Evolutionary conservation across 2,113 vertebrate genomes (phyloP).

Genomic region (Sylvia atricapilla): DNA sequence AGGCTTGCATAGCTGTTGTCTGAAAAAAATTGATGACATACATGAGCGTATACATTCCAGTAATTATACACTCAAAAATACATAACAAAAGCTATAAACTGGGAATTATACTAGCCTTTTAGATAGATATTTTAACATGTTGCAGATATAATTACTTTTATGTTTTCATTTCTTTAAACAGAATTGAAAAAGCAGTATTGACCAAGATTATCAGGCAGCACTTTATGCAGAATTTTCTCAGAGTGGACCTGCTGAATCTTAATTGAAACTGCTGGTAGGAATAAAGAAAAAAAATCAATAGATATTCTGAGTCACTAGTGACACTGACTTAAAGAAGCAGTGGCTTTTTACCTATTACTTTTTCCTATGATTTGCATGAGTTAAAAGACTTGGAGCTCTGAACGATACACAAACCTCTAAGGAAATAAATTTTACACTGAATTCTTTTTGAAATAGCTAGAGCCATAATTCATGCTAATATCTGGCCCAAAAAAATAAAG

Average conservation of each 20-base stretch:
- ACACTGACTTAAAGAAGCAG: constrained; percentile 32
- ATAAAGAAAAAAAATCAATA: constrained; percentile 30
- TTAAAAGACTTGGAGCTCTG: background rate
- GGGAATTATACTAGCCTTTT: background rate
- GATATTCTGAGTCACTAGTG: constrained; percentile 18
- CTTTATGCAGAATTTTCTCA: background rate
- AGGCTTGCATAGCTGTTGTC: background rate
- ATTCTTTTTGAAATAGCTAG: background rate
- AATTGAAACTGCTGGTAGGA: constrained; percentile 32
- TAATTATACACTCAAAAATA: background rate
- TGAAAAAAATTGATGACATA: background rate
- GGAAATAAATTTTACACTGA: background rate
- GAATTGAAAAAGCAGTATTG: background rate
- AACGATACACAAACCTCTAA: background rate
- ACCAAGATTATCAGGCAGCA: background rate
- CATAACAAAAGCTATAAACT: background rate
- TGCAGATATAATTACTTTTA: background rate
- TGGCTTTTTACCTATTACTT: background rate
- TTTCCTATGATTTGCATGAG: background rate
- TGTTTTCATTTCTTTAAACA: background rate
- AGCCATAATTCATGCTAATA: background rate
- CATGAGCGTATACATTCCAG: background rate
- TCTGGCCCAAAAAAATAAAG: background rate
- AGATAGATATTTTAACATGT: background rate
- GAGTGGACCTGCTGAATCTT: constrained; percentile 8